Evolutionary conservation across 53 echinoderm and acorn worm species (phyloP).

Genomic region (Crossaster papposus): DNA sequence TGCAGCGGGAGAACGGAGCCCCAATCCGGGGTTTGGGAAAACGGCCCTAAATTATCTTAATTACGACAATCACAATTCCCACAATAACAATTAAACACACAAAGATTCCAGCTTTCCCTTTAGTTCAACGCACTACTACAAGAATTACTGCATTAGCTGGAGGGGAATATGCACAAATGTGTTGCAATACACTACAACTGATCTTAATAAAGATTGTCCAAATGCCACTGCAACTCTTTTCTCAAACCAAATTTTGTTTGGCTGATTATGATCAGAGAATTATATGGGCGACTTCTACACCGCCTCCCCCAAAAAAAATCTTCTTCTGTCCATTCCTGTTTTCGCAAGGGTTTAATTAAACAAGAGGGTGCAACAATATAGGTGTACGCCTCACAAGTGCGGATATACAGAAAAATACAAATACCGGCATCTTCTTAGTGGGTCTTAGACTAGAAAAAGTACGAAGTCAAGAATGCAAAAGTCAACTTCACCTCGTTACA

Average conservation of each 20-base stretch:
- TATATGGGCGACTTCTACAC: slow-evolving; percentile 34
- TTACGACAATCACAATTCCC: not conserved
- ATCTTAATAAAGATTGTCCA: slow-evolving; percentile 12
- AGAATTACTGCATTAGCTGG: not conserved
- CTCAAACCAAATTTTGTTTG: not conserved
- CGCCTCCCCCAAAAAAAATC: slow-evolving; percentile 11
- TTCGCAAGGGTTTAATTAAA: slow-evolving; percentile 32
- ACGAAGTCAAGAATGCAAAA: not conserved
- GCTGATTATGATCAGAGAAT: slow-evolving; percentile 45
- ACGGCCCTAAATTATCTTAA: too few relatives aligned
- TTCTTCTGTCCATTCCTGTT: slow-evolving; percentile 28
- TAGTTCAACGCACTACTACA: not conserved
- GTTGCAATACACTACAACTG: not conserved
- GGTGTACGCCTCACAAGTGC: not conserved
- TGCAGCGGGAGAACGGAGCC: too few relatives aligned
- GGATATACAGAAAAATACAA: slow-evolving; percentile 2
- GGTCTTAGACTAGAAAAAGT: not conserved
- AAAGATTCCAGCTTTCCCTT: not conserved
- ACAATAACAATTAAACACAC: not conserved
- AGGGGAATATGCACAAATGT: slow-evolving; percentile 9
- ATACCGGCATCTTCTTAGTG: not conserved
- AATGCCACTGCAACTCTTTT: slow-evolving; percentile 40
- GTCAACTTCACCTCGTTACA: not conserved
- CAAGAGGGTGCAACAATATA: not conserved
- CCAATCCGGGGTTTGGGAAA: too few relatives aligned